Evolutionary conservation across 2,888 invertebrate genomes (phyloP).

Genomic region (Amphipoea oculea): DNA sequence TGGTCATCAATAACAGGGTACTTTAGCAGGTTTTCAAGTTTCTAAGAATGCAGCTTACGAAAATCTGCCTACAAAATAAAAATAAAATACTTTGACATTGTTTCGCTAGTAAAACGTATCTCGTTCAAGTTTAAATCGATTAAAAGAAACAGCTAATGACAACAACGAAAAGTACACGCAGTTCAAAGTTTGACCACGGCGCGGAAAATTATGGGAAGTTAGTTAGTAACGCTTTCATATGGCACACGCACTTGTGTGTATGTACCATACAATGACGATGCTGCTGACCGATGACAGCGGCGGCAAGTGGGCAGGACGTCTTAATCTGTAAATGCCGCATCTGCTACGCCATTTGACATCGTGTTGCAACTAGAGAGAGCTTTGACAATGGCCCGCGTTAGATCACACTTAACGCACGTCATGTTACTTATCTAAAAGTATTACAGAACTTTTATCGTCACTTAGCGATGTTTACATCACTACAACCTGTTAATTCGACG

Average conservation of each 20-base stretch:
- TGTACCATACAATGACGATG: constrained; percentile 11
- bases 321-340: constrained; percentile 24
- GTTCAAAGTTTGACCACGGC: constrained; percentile 11
- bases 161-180: constrained; percentile 19
- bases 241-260: constrained; percentile 44
- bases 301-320: constrained; percentile 19
- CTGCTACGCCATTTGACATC: constrained; percentile 46
- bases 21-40: background rate
- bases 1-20: constrained; percentile 11
- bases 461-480: constrained; percentile 61
- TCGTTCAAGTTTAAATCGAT: constrained; percentile 35
- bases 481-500: constrained; percentile 15
- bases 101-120: background rate
- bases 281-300: constrained; percentile 23
- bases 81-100: background rate
- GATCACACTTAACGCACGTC: constrained; percentile 57
- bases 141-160: constrained; percentile 2
- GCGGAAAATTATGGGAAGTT: constrained; percentile 15
- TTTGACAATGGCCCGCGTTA: constrained; percentile 63
- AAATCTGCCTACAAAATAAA: background rate
- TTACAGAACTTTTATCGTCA: constrained; percentile 59
- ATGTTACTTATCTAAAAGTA: constrained; percentile 52
- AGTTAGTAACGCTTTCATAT: constrained; percentile 58
- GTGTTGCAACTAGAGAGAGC: constrained; percentile 65
- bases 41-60: background rate